Conservation (phyloP, 1,140 invertebrate genomes). For the Zaprionus ornatus region DNA sequence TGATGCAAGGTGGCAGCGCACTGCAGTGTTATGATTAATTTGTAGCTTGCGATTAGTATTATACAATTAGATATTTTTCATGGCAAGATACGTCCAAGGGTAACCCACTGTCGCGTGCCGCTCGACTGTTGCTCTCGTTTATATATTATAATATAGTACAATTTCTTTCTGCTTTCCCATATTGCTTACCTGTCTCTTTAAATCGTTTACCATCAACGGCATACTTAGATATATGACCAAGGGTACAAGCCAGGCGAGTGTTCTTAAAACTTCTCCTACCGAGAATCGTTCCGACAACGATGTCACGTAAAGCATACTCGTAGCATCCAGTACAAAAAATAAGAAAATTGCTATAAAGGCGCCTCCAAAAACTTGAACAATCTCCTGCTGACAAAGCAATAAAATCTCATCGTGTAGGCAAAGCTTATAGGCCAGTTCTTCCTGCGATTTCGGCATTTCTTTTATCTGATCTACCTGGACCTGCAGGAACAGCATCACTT, state of each 20-base stretch:
- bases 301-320: conserved; percentile 1
- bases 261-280: background rate
- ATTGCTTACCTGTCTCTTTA: conserved; percentile 21
- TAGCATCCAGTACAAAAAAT: conserved; percentile 14
- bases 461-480: background rate
- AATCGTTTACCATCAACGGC: conserved; percentile 21
- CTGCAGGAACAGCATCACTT: background rate
- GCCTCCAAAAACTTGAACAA: conserved; percentile 18
- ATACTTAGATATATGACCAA: conserved; percentile 3
- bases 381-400: conserved; percentile 9
- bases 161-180: background rate
- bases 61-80: no score
- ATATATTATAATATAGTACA: no score
- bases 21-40: no score
- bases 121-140: no score
- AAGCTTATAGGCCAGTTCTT: conserved; percentile 1
- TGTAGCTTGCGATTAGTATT: no score
- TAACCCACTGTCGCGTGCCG: no score
- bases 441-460: background rate
- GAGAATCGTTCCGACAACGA: background rate
- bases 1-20: no score
- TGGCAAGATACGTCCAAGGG: no score
- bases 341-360: conserved; percentile 1
- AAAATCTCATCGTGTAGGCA: conserved; percentile 13
- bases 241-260: conserved; percentile 5